phyloP scores from a whole-genome alignment of 2,888 invertebrate genomes.

The Eugnorisma glareosa region DNA sequence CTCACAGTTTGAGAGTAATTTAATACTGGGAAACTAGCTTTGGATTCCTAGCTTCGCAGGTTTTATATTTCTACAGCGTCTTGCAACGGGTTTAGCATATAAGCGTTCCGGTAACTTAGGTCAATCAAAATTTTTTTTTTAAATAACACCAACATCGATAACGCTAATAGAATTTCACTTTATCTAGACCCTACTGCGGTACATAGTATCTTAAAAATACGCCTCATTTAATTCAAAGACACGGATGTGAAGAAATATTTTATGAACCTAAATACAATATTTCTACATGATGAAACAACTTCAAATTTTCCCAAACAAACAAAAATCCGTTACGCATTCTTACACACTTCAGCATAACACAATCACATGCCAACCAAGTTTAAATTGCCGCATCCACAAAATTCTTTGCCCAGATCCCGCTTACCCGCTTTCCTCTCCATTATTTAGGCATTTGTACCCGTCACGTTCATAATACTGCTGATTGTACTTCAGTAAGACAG shows the following conservation, averaged over 20 bases:
- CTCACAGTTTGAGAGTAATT: background rate
- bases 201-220: background rate
- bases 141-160: too few relatives aligned
- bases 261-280: background rate
- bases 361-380: background rate
- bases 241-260: background rate
- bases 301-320: background rate
- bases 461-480: slow-evolving; percentile 81
- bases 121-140: background rate
- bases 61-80: background rate
- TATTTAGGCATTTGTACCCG: slow-evolving; percentile 83
- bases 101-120: background rate
- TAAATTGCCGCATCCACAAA: slow-evolving; percentile 67
- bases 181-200: background rate
- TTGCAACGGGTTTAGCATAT: background rate
- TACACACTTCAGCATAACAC: background rate
- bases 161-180: background rate
- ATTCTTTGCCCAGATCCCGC: slow-evolving; percentile 57
- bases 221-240: background rate
- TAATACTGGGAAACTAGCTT: background rate
- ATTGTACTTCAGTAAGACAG: slow-evolving; percentile 78
- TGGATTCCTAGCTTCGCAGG: background rate
- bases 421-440: slow-evolving; percentile 73
- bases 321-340: background rate
- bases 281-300: background rate